phyloP scores from a whole-genome alignment of 2,797 vertebrate species.

The Acanthopagrus latus region DNA sequence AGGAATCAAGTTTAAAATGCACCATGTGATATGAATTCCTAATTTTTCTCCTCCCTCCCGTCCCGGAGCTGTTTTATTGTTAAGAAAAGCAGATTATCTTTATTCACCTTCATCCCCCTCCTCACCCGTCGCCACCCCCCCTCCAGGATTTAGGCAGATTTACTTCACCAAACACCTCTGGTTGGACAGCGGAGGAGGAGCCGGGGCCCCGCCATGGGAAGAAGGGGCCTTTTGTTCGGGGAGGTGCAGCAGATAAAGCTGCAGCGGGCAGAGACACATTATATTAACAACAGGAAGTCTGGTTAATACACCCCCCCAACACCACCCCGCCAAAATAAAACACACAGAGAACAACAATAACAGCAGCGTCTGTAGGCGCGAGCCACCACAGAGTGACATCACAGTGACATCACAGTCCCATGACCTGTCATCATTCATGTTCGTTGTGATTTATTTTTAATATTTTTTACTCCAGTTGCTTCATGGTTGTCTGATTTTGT shows the following conservation, averaged over 20 bases:
- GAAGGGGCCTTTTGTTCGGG: constrained; percentile 92
- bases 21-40: constrained; percentile 94
- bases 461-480: not conserved
- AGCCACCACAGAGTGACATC: not conserved
- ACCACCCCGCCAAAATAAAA: constrained; percentile 61
- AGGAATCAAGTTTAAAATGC: constrained; percentile 82
- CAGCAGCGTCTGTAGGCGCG: not conserved
- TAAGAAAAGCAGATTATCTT: constrained; percentile 93
- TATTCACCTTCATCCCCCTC: constrained; percentile 86
- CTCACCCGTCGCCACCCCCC: constrained; percentile 78
- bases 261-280: constrained; percentile 88
- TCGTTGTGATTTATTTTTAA: not conserved
- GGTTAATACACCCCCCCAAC: constrained; percentile 38
- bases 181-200: constrained; percentile 89
- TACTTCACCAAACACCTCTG: constrained; percentile 95
- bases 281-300: constrained; percentile 88
- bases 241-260: constrained; percentile 88
- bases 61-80: constrained; percentile 84
- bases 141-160: constrained; percentile 93
- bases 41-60: constrained; percentile 73
- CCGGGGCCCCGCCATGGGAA: constrained; percentile 84
- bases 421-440: not conserved
- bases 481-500: no score
- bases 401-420: constrained; percentile 27
- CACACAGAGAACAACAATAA: not conserved